These are phyloP conservation scores for Gonatopus flavifemur DNA, from an alignment of 1,140 invertebrate species.

Conservation along the genomic window DNA sequence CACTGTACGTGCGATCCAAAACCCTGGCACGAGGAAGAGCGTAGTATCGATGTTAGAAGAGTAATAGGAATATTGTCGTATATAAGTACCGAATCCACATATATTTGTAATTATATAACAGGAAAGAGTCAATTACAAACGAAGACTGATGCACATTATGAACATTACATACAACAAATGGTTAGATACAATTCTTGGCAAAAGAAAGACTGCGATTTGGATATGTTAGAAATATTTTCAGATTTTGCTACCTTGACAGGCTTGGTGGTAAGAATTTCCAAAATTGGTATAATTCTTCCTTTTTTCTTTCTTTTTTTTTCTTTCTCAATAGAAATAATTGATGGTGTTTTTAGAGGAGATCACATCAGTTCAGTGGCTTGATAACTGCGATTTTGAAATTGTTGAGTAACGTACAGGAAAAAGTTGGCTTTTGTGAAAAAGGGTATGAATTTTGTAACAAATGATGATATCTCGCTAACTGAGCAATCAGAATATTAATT, in stretches of 20 bases:
- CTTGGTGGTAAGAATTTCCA: conserved; percentile 35
- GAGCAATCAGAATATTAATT: conserved; percentile 4
- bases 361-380: conserved; percentile 53
- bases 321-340: too few relatives aligned
- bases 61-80: conserved; percentile 40
- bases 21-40: conserved; percentile 47
- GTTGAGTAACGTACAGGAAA: conserved; percentile 39
- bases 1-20: conserved; percentile 41
- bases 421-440: conserved; percentile 33
- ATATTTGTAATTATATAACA: conserved; percentile 46
- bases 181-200: conserved; percentile 43
- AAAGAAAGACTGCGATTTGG: conserved; percentile 35
- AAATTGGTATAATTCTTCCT: neutral
- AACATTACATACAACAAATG: conserved; percentile 42
- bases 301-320: too few relatives aligned
- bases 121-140: conserved; percentile 35
- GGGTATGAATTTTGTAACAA: conserved; percentile 23
- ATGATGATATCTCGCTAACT: conserved; percentile 7
- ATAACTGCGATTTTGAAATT: conserved; percentile 42
- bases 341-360: conserved; percentile 43
- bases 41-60: conserved; percentile 49
- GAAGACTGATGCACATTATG: conserved; percentile 34
- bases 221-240: conserved; percentile 46
- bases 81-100: conserved; percentile 36
- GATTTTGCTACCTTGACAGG: conserved; percentile 44